phyloP scores from a whole-genome alignment of 2,888 invertebrate genomes.

The Ischnura elegans region DNA sequence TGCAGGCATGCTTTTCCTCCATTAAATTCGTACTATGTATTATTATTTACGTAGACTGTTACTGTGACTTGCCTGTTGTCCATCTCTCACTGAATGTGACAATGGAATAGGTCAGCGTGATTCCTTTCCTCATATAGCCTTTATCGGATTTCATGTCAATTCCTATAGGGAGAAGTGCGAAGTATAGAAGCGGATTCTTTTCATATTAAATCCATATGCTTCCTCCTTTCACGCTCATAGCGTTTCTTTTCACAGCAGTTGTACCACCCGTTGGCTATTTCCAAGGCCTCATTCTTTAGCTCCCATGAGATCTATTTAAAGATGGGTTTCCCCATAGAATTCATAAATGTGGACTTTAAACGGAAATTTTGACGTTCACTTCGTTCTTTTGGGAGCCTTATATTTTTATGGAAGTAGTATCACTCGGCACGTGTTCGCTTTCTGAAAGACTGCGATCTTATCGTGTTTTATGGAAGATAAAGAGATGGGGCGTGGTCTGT shows the following conservation, averaged over 20 bases:
- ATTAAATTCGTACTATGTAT: too few relatives aligned
- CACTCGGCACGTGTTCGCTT: neutral
- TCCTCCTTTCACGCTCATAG: neutral
- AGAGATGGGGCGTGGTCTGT: neutral
- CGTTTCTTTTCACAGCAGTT: neutral
- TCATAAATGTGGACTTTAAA: neutral
- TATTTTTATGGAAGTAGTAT: neutral
- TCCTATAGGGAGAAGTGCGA: neutral
- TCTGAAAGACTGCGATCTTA: too few relatives aligned
- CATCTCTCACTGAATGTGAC: too few relatives aligned
- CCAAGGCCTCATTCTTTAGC: neutral
- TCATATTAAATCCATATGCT: neutral
- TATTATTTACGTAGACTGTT: too few relatives aligned
- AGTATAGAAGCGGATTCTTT: neutral
- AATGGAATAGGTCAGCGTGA: too few relatives aligned
- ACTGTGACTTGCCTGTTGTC: too few relatives aligned
- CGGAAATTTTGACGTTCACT: neutral
- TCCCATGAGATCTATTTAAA: neutral
- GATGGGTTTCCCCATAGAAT: neutral
- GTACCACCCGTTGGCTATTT: neutral
- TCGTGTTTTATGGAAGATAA: neutral
- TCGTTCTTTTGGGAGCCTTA: neutral
- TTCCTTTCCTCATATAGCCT: neutral
- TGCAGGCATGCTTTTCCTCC: too few relatives aligned
- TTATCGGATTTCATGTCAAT: neutral